phyloP scores from a whole-genome alignment of 2,113 vertebrate species.

The Nesoenas mayeri region DNA sequence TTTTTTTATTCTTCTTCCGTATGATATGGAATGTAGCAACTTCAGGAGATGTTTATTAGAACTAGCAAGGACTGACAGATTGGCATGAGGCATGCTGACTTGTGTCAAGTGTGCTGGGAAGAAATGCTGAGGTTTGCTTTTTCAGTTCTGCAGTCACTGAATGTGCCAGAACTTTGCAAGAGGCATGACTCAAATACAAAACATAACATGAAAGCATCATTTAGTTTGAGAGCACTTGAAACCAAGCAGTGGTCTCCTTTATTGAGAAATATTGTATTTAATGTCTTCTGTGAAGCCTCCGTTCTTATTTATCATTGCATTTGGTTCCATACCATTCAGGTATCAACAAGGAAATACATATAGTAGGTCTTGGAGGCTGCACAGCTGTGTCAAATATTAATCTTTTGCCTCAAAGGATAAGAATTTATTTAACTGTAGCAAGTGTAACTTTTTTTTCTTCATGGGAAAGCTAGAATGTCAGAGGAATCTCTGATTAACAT shows the following conservation, averaged over 20 bases:
- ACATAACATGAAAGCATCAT: background rate
- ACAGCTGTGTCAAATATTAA: background rate
- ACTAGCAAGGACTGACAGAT: background rate
- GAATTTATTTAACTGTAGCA: background rate
- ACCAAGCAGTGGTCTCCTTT: background rate
- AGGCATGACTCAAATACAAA: background rate
- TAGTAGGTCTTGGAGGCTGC: background rate
- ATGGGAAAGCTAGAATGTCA: background rate
- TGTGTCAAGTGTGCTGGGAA: background rate
- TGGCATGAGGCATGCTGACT: background rate
- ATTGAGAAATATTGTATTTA: background rate
- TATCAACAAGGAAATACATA: background rate
- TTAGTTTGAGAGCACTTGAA: background rate
- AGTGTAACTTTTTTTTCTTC: background rate
- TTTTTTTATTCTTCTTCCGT: background rate
- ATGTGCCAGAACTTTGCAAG: background rate
- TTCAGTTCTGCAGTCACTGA: background rate
- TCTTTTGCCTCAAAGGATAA: background rate
- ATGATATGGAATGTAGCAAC: background rate
- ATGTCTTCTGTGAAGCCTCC: background rate
- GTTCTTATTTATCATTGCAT: background rate
- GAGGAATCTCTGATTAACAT: background rate
- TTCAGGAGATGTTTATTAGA: background rate
- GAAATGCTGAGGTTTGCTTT: background rate
- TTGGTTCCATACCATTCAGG: background rate